Conservation (phyloP, 2,888 invertebrate species). For the Anoncus sp. region DNA sequence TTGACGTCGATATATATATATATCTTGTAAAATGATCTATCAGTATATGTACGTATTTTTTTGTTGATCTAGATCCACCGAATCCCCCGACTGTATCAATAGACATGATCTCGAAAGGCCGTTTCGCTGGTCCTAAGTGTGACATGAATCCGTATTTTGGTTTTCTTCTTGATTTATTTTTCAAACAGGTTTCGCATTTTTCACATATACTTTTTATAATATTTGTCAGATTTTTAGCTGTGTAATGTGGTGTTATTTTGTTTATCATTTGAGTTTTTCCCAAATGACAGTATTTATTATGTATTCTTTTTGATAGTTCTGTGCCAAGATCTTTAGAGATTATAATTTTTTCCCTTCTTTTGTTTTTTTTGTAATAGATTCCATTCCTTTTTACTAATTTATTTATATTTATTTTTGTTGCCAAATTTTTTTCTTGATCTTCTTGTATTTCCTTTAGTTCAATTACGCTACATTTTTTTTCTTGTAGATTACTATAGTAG, state of each 20-base stretch:
- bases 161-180: constrained; percentile 50
- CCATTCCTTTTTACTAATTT: no score
- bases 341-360: constrained; percentile 28
- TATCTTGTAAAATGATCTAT: constrained; percentile 45
- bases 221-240: constrained; percentile 36
- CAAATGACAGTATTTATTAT: constrained; percentile 26
- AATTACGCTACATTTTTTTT: no score
- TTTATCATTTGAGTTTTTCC: constrained; percentile 38
- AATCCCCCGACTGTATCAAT: constrained; percentile 50
- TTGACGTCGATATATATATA: constrained; percentile 38
- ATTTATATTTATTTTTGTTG: no score
- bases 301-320: constrained; percentile 23
- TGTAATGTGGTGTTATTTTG: constrained; percentile 32
- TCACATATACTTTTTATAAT: constrained; percentile 48
- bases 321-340: constrained; percentile 31
- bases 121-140: constrained; percentile 42
- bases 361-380: constrained; percentile 14
- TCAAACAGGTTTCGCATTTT: constrained; percentile 47
- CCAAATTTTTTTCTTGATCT: no score
- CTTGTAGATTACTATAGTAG: no score
- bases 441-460: not conserved
- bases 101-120: constrained; percentile 48
- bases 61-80: constrained; percentile 33
- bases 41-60: constrained; percentile 38
- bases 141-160: constrained; percentile 46